Base-by-base conservation (phyloP, 2,888 invertebrate genomes). In the Volucella zonaria region DNA sequence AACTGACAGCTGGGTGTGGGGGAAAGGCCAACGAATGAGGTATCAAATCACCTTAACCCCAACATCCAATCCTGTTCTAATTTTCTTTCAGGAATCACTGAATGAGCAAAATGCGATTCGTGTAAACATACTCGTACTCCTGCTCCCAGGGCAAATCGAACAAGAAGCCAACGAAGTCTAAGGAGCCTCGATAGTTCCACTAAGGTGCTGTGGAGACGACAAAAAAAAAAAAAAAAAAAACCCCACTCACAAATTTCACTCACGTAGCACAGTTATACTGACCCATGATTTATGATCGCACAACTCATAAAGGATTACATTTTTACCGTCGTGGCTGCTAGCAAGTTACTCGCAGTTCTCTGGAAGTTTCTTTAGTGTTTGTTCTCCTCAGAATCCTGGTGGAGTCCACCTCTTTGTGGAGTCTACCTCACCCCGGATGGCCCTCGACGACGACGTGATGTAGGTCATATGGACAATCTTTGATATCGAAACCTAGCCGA, bases 301-400 rank as follows among this genome's bases (percentile, higher is more conserved):
- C 81, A 85, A 85, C 85, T 85, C 85, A 85, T 85, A 85, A 85
- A 77, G 85, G 85, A 85, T 85, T 85, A 85, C 85, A 85, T 76
- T 81, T 81, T 85, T 81, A 81, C 80, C 71, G 71, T 70, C 58
- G 80, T 76, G 66, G 61, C 67, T 76, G 42, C 62, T 3, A 71
- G 71, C 47, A 18, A 71, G 73, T 6, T 31, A 31, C 31, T 31
- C 31, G 31, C 2, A 31, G 31, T 62, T 64, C 45, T 40, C 61
- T 49, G 9, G 9, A 62, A 67, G 58, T 23, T 47, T 67, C 61
- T 61, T 70, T 12, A 23, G 49, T 38, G 49, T 47, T 47, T 47
- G 38, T 64, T 40, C 4, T 51, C 45, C 51, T 61, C 11, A 51
- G 47, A n/a, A 43, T n/a, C 54, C 59, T 45, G 61, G 18, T 52